Conservation (phyloP, 2,888 invertebrate genomes). For the Kuschelorhynchus macadamiae region DNA sequence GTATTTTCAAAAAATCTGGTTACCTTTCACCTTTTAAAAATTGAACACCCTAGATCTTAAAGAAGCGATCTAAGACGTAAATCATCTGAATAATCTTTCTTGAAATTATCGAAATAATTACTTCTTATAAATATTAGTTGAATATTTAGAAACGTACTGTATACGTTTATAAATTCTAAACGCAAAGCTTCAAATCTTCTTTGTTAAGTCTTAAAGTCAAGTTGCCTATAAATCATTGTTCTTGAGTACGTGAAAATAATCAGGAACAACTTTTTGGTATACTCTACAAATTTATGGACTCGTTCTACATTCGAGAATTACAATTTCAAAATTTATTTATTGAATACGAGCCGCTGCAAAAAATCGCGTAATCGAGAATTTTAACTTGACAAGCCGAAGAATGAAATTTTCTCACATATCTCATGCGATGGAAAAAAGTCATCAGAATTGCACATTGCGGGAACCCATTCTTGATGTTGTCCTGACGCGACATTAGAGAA, state of each 20-base stretch:
- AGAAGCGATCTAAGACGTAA: too few relatives aligned
- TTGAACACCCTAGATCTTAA: too few relatives aligned
- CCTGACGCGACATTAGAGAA: too few relatives aligned
- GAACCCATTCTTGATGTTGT: conserved; percentile 10
- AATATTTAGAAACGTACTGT: too few relatives aligned
- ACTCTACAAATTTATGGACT: conserved; percentile 45
- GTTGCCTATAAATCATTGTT: conserved; percentile 1
- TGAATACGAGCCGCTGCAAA: conserved; percentile 31
- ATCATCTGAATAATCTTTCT: too few relatives aligned
- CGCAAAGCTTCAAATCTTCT: background rate
- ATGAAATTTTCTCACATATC: conserved; percentile 51
- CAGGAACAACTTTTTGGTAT: conserved; percentile 42
- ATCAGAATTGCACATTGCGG: conserved; percentile 36
- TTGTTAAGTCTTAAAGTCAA: conserved; percentile 1
- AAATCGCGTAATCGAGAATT: conserved; percentile 44
- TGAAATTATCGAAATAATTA: too few relatives aligned
- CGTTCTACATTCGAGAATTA: conserved; percentile 45
- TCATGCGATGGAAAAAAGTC: conserved; percentile 42
- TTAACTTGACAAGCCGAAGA: conserved; percentile 47
- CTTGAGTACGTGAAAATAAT: conserved; percentile 23
- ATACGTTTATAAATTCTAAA: too few relatives aligned
- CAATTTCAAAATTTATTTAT: conserved; percentile 45
- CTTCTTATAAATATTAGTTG: too few relatives aligned
- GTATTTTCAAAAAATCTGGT: too few relatives aligned
- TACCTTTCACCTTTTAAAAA: too few relatives aligned